phyloP scores from a whole-genome alignment of 2,888 invertebrate species.

The Nephrotoma flavescens region DNA sequence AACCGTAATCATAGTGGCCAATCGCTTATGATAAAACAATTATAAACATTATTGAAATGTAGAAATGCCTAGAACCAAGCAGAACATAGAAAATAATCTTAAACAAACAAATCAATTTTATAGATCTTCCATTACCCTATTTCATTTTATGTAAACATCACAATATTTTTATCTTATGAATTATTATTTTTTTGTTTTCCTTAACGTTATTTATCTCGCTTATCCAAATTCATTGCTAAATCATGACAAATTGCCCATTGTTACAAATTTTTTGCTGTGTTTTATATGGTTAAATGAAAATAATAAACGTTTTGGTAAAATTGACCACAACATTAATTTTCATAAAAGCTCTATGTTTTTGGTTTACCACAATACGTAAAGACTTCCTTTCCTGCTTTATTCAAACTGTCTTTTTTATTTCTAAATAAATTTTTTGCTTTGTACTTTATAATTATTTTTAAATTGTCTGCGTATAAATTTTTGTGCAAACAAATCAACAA shows the following conservation, averaged over 20 bases:
- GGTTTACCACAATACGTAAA: too few species aligned
- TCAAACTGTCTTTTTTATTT: too few species aligned
- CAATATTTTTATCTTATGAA: neutral
- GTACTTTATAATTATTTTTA: neutral
- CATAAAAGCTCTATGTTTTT: neutral
- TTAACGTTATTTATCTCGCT: neutral
- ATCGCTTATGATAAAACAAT: too few species aligned
- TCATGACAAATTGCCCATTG: neutral
- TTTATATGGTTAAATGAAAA: neutral
- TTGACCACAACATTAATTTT: neutral
- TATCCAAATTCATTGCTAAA: neutral
- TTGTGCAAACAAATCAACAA: neutral
- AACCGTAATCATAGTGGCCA: too few species aligned
- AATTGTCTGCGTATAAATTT: neutral
- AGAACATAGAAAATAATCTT: too few species aligned
- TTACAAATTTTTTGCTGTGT: neutral
- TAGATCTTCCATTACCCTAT: too few species aligned
- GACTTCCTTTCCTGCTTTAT: too few species aligned
- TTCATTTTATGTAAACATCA: too few species aligned
- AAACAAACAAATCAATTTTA: too few species aligned
- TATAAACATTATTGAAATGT: too few species aligned
- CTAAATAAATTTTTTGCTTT: neutral
- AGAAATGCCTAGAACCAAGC: too few species aligned
- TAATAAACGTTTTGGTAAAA: neutral
- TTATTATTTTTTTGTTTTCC: neutral